A percentile compares a stretch with the other conserved stretches of the same genome.
Conservation (phyloP, 1,140 invertebrate genomes). For the Drosophila dunni region DNA sequence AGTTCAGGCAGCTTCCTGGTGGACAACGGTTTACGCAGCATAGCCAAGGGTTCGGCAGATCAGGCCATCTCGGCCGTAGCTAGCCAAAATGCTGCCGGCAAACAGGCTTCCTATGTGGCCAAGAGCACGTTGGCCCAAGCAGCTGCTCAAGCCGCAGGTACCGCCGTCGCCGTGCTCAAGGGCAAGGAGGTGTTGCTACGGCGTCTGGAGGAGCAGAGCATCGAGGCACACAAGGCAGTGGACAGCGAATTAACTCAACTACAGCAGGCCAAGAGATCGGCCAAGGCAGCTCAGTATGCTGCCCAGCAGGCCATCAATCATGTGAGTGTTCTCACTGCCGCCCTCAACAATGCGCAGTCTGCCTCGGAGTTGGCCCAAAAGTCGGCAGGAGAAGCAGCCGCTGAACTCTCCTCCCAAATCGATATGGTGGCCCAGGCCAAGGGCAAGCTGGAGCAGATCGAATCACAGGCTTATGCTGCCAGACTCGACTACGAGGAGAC, state of each 20-base stretch:
- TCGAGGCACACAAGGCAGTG: constrained; percentile 85
- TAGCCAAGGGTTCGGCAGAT: constrained; percentile 89
- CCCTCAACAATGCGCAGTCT: constrained; percentile 85
- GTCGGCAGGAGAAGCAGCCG: constrained; percentile 86
- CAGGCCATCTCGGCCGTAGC: constrained; percentile 87
- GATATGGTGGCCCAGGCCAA: constrained; percentile 87
- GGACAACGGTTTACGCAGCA: constrained; percentile 85
- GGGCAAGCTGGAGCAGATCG: constrained; percentile 85
- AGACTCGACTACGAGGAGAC: constrained; percentile 86
- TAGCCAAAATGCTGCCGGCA: constrained; percentile 85
- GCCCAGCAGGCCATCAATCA: constrained; percentile 86
- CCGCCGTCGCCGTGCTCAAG: constrained; percentile 85
- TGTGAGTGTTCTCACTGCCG: constrained; percentile 86
- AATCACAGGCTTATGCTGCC: constrained; percentile 85
- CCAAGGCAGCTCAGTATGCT: constrained; percentile 86
- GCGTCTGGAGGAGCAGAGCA: constrained; percentile 86
- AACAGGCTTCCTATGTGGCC: constrained; percentile 86
- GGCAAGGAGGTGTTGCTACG: constrained; percentile 87
- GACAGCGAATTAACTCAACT: constrained; percentile 85
- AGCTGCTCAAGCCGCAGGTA: constrained; percentile 84
- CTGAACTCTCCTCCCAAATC: constrained; percentile 86
- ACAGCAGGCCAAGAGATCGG: constrained; percentile 86
- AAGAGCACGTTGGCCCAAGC: constrained; percentile 86
- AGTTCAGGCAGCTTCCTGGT: constrained; percentile 41
- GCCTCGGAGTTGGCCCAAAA: constrained; percentile 86